Percentiles rank a stretch among this genome's conserved stretches.
Conservation (phyloP, 2,797 vertebrate genomes). For the Todus mexicanus region DNA sequence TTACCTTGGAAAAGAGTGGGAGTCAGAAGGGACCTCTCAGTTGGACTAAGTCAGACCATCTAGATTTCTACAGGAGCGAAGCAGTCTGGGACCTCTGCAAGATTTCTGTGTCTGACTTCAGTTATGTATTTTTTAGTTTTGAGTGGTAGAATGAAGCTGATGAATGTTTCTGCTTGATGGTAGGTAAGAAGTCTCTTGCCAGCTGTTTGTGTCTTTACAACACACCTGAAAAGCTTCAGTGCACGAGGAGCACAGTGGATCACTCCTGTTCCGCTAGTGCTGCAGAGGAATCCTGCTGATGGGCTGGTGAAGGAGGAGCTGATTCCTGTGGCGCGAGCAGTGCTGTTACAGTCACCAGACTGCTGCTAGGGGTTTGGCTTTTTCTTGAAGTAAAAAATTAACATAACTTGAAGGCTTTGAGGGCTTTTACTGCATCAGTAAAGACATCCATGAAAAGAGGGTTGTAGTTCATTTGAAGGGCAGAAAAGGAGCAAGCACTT, state of each 20-base stretch:
- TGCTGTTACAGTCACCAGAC: not conserved
- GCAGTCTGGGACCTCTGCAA: not conserved
- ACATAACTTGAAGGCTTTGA: not conserved
- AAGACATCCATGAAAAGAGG: not conserved
- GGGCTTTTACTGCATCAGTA: not conserved
- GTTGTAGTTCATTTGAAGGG: not conserved
- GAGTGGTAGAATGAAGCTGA: not conserved
- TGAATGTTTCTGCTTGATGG: not conserved
- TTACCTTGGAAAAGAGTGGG: not conserved
- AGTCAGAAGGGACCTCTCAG: not conserved
- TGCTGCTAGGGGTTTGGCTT: not conserved
- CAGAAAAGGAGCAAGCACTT: not conserved
- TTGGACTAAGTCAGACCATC: not conserved
- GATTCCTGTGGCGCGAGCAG: not conserved
- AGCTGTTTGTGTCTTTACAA: not conserved
- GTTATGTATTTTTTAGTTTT: not conserved
- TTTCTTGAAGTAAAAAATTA: not conserved
- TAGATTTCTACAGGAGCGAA: not conserved
- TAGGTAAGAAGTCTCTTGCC: not conserved
- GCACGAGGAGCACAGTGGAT: not conserved
- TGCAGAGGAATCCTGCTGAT: not conserved
- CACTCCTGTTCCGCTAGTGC: not conserved
- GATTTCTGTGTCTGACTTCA: not conserved
- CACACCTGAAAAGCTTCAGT: not conserved
- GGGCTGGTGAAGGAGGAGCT: not conserved